These are phyloP conservation scores for Siniperca scherzeri DNA, from an alignment of 2,797 vertebrate species.

Conservation along the genomic window DNA sequence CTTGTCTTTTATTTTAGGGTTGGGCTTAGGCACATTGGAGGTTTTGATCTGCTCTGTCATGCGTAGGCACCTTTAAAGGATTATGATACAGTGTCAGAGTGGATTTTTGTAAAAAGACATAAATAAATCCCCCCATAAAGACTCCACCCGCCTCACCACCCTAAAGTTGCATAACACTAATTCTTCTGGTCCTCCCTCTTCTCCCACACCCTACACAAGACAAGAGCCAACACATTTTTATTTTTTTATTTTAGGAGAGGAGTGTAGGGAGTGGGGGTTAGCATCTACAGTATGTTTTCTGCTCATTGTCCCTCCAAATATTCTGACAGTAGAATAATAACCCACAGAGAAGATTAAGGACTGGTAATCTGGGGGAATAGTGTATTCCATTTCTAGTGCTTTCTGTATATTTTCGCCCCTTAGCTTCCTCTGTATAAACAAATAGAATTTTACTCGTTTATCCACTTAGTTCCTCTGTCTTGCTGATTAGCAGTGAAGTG, in stretches of 20 bases:
- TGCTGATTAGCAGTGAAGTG: conserved; percentile 69
- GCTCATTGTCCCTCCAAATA: conserved; percentile 62
- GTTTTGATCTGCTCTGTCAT: conserved; percentile 59
- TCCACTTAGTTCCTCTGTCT: conserved; percentile 74
- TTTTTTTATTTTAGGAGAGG: conserved; percentile 15
- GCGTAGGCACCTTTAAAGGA: conserved; percentile 69
- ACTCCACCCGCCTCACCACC: conserved; percentile 31
- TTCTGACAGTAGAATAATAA: conserved; percentile 72
- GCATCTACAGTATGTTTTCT: conserved; percentile 29
- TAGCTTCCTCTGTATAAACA: conserved; percentile 69
- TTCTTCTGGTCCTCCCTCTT: conserved; percentile 39
- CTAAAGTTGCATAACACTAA: conserved; percentile 49
- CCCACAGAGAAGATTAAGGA: conserved; percentile 73
- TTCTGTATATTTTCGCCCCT: conserved; percentile 54
- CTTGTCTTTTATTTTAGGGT: conserved; percentile 30
- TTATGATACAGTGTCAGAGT: conserved; percentile 66
- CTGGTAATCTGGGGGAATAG: conserved; percentile 68
- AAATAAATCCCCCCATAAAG: conserved; percentile 69
- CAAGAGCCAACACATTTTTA: conserved; percentile 13
- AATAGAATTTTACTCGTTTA: conserved; percentile 70
- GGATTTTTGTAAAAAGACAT: conserved; percentile 66
- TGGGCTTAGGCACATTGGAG: conserved; percentile 27
- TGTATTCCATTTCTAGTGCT: conserved; percentile 56
- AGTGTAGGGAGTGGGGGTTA: background rate
- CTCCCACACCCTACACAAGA: conserved; percentile 41